Conservation (phyloP, 2,888 invertebrate genomes). For the Volucella inflata region DNA sequence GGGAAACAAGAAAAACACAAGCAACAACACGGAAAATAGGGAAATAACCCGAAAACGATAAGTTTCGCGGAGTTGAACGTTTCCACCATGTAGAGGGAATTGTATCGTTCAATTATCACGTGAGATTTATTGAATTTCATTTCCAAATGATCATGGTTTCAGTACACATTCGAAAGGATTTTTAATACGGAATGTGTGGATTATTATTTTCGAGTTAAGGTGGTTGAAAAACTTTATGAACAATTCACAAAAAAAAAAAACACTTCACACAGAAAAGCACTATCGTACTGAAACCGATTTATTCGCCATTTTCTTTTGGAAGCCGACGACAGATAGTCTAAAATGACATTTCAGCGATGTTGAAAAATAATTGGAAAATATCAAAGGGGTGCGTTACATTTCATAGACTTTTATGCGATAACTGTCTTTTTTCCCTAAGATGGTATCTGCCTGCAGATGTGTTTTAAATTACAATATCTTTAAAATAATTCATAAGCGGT, state of each 20-base stretch:
- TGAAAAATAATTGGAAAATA: not conserved
- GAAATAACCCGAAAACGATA: constrained; percentile 3
- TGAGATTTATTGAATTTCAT: constrained; percentile 52
- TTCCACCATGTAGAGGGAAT: constrained; percentile 5
- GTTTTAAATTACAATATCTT: too few species aligned
- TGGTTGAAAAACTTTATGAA: constrained; percentile 15
- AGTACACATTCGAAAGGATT: not conserved
- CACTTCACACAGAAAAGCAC: constrained; percentile 59
- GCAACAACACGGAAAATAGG: not conserved
- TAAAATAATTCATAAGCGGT: too few species aligned
- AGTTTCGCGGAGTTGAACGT: constrained; percentile 22
- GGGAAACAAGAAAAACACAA: not conserved
- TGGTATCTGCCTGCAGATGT: too few species aligned
- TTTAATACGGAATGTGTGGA: not conserved
- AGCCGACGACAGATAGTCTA: constrained; percentile 35
- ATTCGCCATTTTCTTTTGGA: constrained; percentile 69
- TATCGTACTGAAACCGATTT: constrained; percentile 49
- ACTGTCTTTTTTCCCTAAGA: too few species aligned
- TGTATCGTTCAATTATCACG: constrained; percentile 63
- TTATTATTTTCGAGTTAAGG: not conserved
- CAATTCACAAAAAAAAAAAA: constrained; percentile 60
- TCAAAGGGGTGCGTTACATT: constrained; percentile 16
- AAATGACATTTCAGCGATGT: constrained; percentile 50
- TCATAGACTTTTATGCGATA: not conserved
- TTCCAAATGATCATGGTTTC: constrained; percentile 17